These are phyloP conservation scores for Platynereis dumerilii DNA, from an alignment of 2,888 invertebrate species.

Conservation along the genomic window DNA sequence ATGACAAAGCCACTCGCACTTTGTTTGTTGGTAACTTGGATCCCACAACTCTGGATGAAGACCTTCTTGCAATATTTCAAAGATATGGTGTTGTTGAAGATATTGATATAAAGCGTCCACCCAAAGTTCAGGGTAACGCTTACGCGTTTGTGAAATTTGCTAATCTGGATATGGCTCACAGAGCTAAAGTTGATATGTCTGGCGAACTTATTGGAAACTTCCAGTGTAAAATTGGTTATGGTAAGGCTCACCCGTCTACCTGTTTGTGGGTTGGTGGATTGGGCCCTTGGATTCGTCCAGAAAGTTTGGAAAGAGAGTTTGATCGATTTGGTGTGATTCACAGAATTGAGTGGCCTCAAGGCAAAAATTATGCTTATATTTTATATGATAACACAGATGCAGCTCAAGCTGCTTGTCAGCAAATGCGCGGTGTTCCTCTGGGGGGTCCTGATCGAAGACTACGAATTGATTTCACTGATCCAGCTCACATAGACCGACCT, in stretches of 20 bases:
- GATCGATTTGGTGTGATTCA: conserved; percentile 98
- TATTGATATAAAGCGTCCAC: conserved; percentile 94
- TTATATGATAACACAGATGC: conserved; percentile 96
- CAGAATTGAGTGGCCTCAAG: conserved; percentile 96
- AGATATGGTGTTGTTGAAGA: conserved; percentile 96
- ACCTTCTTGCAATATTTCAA: conserved; percentile 83
- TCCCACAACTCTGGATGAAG: conserved; percentile 95
- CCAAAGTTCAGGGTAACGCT: conserved; percentile 89
- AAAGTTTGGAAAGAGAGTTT: conserved; percentile 92
- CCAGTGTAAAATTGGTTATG: conserved; percentile 98
- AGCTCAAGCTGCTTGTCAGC: conserved; percentile 89
- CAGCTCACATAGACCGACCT: conserved; percentile 52
- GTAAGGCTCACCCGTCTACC: conserved; percentile 96
- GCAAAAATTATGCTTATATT: conserved; percentile 93
- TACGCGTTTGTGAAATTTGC: conserved; percentile 97
- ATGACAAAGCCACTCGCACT: conserved; percentile 93
- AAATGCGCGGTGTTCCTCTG: conserved; percentile 66
- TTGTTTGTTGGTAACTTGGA: conserved; percentile 98
- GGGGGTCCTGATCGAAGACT: conserved; percentile 87
- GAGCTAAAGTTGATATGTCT: conserved; percentile 93
- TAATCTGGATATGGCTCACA: conserved; percentile 83
- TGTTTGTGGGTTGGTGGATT: conserved; percentile 97
- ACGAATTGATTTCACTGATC: conserved; percentile 95
- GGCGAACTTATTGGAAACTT: conserved; percentile 98
- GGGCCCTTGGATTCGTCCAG: conserved; percentile 93